Conservation (phyloP, 1,140 invertebrate genomes). For the Pseudobourletiella spinata region DNA sequence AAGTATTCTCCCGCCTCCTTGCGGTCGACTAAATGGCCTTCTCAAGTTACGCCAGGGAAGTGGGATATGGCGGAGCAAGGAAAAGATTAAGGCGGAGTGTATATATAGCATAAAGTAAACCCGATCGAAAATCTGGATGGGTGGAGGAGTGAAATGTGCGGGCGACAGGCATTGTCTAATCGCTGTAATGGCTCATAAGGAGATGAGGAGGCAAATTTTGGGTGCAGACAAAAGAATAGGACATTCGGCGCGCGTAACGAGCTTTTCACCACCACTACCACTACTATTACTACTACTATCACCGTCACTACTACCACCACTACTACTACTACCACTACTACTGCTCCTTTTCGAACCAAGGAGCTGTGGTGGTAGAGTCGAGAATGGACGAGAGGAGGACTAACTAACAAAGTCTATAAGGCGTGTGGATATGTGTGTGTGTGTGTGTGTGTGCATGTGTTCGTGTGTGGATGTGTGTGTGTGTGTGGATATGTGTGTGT, state of each 20-base stretch:
- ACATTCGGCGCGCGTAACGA: constrained; percentile 5
- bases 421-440: neutral
- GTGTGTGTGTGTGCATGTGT: neutral
- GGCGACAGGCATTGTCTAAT: constrained; percentile 26
- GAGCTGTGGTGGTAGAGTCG: too few relatives aligned
- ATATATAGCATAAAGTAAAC: constrained; percentile 16
- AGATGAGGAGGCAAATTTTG: constrained; percentile 30
- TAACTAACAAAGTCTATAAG: too few relatives aligned
- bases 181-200: constrained; percentile 33
- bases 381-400: too few relatives aligned
- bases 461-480: neutral
- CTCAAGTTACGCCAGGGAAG: neutral
- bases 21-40: constrained; percentile 4
- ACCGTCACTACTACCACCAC: too few relatives aligned
- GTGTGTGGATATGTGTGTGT: too few relatives aligned
- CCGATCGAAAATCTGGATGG: constrained; percentile 10
- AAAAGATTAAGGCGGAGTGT: constrained; percentile 12
- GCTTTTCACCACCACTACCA: constrained; percentile 5
- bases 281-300: too few relatives aligned
- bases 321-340: too few relatives aligned
- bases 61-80: neutral
- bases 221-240: constrained; percentile 3
- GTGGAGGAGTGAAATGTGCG: neutral
- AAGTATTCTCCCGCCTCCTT: neutral
- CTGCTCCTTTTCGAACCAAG: too few relatives aligned